Evolutionary conservation across 2,113 vertebrate genomes (phyloP), one percentile per base, ranked within the genome.

Genomic region (Willisornis vidua): DNA sequence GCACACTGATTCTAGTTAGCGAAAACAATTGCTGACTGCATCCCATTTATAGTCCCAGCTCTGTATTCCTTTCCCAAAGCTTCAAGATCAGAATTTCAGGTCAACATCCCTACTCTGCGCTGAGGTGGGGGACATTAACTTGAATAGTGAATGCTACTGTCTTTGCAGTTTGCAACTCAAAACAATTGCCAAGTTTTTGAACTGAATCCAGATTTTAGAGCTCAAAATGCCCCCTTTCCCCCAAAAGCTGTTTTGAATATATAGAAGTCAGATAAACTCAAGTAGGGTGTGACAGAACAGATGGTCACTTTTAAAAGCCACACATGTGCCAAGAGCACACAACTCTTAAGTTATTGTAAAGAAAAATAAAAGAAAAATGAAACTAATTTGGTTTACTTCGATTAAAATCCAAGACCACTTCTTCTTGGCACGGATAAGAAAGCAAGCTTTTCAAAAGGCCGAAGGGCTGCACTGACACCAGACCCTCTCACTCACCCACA

Each of bases 321-420:
- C 14, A 19, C 33, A 10, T 1, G 5, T 39, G 22, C 52, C 18
- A 65, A 66, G 24, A 81, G 8, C 41, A 90, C 0, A 1, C 17
- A 66, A 87, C 31, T 78, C 49, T 28, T 48, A 65, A 68, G 8
- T 58, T 1, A 19, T 10, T 13, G 19, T 41, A 72, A 78, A 35
- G 28, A 91, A 43, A 68, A 81, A 71, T 15, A 52, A 85, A 82
- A 92, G 11, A 59, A 85, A 88, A 90, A 68, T 2, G 3, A 87
- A 94, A 72, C 28, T 68, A 16, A 4, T 65, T 81, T 12, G 0
- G 2, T 52, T 78, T 79, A 68, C 41, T 88, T 45, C 33, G 31
- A n/a, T 51, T 75, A 33, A 85, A 88, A 61, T 62, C 55, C n/a
- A 68, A 14, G n/a, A 89, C 23, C 7, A 8, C 6, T 57, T 80